A percentile compares a stretch with the other conserved stretches of the same genome.
Conservation (phyloP, 1,140 invertebrate genomes). For the Ceratosolen solmsi region DNA sequence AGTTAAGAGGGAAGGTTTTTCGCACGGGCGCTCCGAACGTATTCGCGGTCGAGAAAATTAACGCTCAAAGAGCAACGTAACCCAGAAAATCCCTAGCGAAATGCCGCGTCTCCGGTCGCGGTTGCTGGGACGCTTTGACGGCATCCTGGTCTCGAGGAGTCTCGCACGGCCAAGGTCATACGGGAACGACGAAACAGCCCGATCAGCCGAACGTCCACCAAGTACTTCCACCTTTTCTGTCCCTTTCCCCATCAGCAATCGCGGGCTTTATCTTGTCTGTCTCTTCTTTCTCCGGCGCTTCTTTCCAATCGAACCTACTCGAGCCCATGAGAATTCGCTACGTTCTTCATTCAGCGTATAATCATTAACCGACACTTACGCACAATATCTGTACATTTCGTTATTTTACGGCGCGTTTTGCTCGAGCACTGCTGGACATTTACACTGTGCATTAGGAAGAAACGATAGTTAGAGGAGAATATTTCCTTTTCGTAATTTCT, state of each 20-base stretch:
- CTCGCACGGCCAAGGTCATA: slow-evolving; percentile 17
- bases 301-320: no score
- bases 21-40: neutral
- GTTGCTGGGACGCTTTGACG: neutral
- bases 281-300: no score
- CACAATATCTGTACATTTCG: no score
- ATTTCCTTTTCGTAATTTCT: no score
- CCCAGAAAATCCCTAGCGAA: neutral
- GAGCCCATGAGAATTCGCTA: no score
- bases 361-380: no score
- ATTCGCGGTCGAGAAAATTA: neutral
- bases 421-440: no score
- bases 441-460: no score
- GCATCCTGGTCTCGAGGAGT: neutral
- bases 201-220: neutral
- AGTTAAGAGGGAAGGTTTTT: neutral
- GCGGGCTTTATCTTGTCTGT: no score
- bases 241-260: neutral
- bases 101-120: neutral
- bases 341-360: no score
- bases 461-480: no score
- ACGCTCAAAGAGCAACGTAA: neutral
- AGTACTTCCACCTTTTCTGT: neutral
- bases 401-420: no score
- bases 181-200: neutral